These are phyloP conservation scores for Hesperia comma DNA, from an alignment of 2,888 invertebrate genomes.

Conservation along the genomic window DNA sequence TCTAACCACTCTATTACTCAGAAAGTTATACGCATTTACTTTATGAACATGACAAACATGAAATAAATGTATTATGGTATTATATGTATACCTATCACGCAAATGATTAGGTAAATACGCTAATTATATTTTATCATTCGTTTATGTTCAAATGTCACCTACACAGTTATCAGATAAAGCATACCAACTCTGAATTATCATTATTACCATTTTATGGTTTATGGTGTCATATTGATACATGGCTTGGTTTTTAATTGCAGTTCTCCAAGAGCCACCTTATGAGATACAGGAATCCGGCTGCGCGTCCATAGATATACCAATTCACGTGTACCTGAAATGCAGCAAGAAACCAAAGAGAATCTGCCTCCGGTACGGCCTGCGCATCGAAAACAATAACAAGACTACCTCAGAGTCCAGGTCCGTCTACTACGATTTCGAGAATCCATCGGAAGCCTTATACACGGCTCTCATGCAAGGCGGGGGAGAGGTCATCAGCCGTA, in stretches of 20 bases:
- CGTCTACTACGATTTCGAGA: slow-evolving; percentile 75
- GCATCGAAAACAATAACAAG: slow-evolving; percentile 70
- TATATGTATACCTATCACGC: no score
- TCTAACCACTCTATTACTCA: no score
- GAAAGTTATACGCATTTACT: no score
- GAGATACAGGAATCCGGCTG: slow-evolving; percentile 80
- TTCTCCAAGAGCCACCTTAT: slow-evolving; percentile 80
- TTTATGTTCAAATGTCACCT: neutral
- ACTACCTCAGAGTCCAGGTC: slow-evolving; percentile 69
- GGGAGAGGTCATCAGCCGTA: slow-evolving; percentile 67
- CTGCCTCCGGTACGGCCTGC: slow-evolving; percentile 70
- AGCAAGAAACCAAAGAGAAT: slow-evolving; percentile 74
- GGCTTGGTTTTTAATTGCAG: slow-evolving; percentile 54
- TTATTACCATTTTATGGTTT: neutral
- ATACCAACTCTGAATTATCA: neutral
- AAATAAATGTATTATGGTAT: neutral
- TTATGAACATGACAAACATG: no score
- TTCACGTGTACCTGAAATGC: slow-evolving; percentile 77
- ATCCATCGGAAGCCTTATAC: slow-evolving; percentile 69
- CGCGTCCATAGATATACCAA: slow-evolving; percentile 76
- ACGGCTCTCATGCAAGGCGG: slow-evolving; percentile 72
- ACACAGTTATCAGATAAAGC: neutral
- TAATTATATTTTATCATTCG: neutral
- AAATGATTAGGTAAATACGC: neutral
- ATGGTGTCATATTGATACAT: neutral